A percentile compares a stretch with the other conserved stretches of the same genome.
Conservation (phyloP, 2,113 vertebrate genomes). For the Rhynchomys soricoides region DNA sequence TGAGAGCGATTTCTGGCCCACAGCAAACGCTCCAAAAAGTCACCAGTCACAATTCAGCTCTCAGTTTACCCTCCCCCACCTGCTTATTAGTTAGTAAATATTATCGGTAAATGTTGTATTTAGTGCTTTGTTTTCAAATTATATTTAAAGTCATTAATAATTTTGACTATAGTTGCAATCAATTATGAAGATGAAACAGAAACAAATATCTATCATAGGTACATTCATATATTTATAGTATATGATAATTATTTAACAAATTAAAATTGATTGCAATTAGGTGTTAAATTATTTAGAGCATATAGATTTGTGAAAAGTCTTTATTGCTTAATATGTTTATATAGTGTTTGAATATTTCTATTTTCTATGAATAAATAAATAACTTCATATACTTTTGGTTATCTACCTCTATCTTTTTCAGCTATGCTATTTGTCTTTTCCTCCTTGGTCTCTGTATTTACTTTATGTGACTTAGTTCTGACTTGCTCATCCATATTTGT, state of each 20-base stretch:
- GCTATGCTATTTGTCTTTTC: background rate
- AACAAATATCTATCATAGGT: background rate
- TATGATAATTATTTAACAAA: background rate
- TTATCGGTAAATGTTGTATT: background rate
- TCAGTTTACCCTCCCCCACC: background rate
- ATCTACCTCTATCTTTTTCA: background rate
- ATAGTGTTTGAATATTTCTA: background rate
- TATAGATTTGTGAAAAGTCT: background rate
- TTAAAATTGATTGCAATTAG: background rate
- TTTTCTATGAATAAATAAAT: background rate
- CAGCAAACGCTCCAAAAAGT: background rate
- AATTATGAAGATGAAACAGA: background rate
- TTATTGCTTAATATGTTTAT: background rate
- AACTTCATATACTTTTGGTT: background rate
- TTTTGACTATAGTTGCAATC: background rate
- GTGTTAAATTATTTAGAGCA: background rate
- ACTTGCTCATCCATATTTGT: background rate
- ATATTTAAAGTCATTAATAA: background rate
- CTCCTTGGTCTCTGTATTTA: slow-evolving; percentile 4
- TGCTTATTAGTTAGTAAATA: background rate
- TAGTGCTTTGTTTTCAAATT: slow-evolving; percentile 29
- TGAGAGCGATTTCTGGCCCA: background rate
- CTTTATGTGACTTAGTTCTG: background rate
- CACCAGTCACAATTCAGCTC: too few relatives aligned
- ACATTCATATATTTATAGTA: background rate